A percentile compares a stretch with the other conserved stretches of the same genome.
phyloP scores from a whole-genome alignment of 2,113 vertebrate genomes.

The Prietella phreatophila region DNA sequence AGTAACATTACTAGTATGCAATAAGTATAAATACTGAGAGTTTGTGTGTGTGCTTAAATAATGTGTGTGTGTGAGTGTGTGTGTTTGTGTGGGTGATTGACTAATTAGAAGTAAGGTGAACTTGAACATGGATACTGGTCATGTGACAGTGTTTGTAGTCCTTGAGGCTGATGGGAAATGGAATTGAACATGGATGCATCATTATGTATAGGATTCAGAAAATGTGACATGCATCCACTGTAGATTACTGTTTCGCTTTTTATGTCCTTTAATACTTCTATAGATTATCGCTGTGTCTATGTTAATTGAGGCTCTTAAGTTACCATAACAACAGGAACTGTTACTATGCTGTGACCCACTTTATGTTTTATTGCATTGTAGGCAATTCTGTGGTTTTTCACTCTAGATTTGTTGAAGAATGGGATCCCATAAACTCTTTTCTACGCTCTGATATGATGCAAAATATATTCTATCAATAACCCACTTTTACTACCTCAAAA shows the following conservation, averaged over 20 bases:
- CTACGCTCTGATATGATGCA: background rate
- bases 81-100: background rate
- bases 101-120: background rate
- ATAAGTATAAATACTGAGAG: background rate
- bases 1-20: background rate
- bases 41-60: too few relatives aligned
- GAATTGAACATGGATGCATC: background rate
- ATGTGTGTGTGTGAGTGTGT: background rate
- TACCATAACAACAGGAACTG: background rate
- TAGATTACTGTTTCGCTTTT: background rate
- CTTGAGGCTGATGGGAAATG: background rate
- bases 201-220: background rate
- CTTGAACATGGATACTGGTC: background rate
- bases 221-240: background rate
- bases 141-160: background rate
- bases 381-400: background rate
- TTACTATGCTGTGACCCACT: background rate
- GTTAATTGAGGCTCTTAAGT: background rate
- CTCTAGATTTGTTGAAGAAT: background rate
- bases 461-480: constrained; percentile 44
- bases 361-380: background rate
- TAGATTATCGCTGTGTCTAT: background rate
- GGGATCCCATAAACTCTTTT: background rate
- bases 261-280: background rate
- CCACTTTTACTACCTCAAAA: constrained; percentile 43